phyloP scores from a whole-genome alignment of 2,113 vertebrate genomes.

The Heterotilapia buettikoferi region DNA sequence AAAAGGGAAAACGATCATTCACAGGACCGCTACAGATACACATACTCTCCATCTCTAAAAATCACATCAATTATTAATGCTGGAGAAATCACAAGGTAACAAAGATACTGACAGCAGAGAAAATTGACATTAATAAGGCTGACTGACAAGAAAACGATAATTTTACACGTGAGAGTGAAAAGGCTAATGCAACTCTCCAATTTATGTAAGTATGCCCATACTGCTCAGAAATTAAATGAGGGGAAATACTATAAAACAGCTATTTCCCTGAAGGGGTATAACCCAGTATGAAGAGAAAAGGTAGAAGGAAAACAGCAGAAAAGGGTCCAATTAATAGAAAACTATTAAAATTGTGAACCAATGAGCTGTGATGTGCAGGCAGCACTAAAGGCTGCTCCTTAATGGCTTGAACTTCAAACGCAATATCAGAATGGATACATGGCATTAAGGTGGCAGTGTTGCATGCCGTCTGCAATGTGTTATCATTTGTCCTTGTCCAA shows the following conservation, averaged over 20 bases:
- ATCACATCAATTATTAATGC: constrained; percentile 39
- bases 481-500: constrained; percentile 89
- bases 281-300: constrained; percentile 35
- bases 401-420: constrained; percentile 84
- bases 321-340: constrained; percentile 82
- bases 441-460: constrained; percentile 86
- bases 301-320: constrained; percentile 28
- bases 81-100: constrained; percentile 5
- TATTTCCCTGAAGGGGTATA: constrained; percentile 67
- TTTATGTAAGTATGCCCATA: constrained; percentile 35
- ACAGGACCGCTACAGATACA: background rate
- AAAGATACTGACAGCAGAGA: constrained; percentile 22
- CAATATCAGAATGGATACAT: constrained; percentile 86
- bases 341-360: constrained; percentile 86
- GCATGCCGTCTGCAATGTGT: constrained; percentile 80
- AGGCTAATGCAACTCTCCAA: constrained; percentile 39
- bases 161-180: constrained; percentile 41
- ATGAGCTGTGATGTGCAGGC: constrained; percentile 82
- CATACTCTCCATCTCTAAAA: background rate
- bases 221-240: constrained; percentile 66
- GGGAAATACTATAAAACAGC: constrained; percentile 64
- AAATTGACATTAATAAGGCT: constrained; percentile 36
- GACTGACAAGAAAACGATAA: constrained; percentile 6
- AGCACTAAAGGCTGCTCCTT: constrained; percentile 78
- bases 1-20: constrained; percentile 12